Percentiles rank a stretch among this genome's conserved stretches.
These are phyloP conservation scores for Nymphicus hollandicus DNA, from an alignment of 2,113 vertebrate genomes.

Conservation along the genomic window DNA sequence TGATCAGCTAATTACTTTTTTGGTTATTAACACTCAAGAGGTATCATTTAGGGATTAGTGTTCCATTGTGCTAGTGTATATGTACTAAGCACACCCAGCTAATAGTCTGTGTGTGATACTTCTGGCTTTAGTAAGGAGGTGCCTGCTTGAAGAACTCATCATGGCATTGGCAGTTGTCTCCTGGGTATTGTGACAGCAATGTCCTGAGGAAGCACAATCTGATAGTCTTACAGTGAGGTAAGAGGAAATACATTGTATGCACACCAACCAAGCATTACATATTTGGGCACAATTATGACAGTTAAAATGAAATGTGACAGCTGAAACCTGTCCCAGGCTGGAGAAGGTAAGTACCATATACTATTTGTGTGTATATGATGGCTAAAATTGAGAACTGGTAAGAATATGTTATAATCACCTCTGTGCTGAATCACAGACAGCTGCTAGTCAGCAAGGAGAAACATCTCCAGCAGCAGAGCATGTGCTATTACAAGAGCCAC, in stretches of 20 bases:
- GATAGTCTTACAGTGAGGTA: background rate
- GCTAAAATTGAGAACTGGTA: background rate
- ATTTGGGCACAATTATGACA: background rate
- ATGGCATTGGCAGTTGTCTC: background rate
- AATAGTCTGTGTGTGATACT: accelerated
- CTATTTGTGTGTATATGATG: background rate
- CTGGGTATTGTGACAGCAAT: background rate
- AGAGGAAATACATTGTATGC: background rate
- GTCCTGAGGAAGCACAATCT: background rate
- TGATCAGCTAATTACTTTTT: background rate
- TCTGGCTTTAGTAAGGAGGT: background rate
- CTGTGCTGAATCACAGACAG: background rate
- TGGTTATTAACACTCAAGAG: background rate
- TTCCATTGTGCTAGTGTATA: background rate
- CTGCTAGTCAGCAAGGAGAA: background rate
- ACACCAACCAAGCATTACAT: accelerated
- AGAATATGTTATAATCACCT: background rate
- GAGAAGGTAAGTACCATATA: background rate
- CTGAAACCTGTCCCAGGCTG: background rate
- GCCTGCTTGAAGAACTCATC: background rate
- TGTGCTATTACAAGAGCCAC: background rate
- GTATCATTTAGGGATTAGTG: background rate
- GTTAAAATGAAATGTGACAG: background rate
- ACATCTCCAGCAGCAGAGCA: background rate
- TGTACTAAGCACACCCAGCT: background rate